A percentile compares a stretch with the other conserved stretches of the same genome.
phyloP scores from a whole-genome alignment of 2,797 vertebrate species.

The Nasua narica region DNA sequence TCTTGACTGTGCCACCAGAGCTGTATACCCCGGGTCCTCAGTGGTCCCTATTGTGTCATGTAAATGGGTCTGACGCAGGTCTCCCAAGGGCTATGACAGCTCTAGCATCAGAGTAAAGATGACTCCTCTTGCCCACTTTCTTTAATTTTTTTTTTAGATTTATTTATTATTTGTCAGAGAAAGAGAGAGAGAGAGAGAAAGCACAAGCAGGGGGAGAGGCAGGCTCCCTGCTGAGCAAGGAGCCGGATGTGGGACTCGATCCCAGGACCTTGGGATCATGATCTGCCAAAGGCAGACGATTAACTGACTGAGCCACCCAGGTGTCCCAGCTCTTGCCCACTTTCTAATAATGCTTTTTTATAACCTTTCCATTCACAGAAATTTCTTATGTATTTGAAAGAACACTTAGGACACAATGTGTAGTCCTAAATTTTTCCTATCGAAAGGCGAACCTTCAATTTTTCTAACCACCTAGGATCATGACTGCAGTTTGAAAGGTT shows the following conservation, averaged over 20 bases:
- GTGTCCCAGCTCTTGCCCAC: not conserved
- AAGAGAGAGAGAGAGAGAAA: no score
- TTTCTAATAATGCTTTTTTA: not conserved
- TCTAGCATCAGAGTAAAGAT: not conserved
- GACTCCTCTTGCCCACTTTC: not conserved
- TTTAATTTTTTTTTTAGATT: no score
- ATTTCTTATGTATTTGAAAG: not conserved
- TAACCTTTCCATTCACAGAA: not conserved
- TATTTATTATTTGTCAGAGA: no score
- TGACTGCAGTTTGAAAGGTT: not conserved
- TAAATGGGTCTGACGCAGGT: not conserved
- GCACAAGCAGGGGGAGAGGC: no score
- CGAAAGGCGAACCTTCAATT: not conserved
- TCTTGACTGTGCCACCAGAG: not conserved
- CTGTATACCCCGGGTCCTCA: not conserved
- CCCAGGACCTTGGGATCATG: no score
- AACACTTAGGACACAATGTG: not conserved
- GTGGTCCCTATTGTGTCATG: no score
- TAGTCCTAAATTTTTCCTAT: not conserved
- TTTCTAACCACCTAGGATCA: not conserved
- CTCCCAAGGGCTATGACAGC: not conserved
- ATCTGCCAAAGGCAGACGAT: no score
- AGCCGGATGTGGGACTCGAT: no score
- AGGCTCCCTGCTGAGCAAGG: no score
- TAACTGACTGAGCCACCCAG: no score